Evolutionary conservation across 2,113 vertebrate genomes (phyloP), one percentile per base, ranked within the genome.

Genomic region (Coturnix japonica): DNA sequence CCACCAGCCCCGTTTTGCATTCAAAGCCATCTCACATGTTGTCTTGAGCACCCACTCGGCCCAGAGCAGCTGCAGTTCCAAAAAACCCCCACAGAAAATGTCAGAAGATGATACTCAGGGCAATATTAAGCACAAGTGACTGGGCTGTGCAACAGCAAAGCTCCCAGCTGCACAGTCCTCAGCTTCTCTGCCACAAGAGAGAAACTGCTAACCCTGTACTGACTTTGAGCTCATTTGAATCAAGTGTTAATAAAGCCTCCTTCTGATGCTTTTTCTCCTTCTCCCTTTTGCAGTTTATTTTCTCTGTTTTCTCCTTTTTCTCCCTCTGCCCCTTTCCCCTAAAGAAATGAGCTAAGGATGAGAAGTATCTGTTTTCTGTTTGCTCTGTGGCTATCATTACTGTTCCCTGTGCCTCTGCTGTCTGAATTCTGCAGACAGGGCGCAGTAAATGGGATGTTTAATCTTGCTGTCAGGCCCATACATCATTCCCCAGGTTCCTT

Each of bases 401-500:
- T 53, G 41, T 44, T 85, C 44, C 26, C 31, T 3, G 1, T 73
- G 79, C 66, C 71, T 81, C 65, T 11, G 0, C 49, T 85, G 39
- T 54, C 82, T 47, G 89, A 78, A 66, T 77, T 74, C 91, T 65
- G 75, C 75, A 90, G 79, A 46, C 89, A 65, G 78, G 57, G 61
- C 0, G 3, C 70, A 87, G 94, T 70, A 94, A 95, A 90, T 85
- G 89, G 75, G 83, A 75, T 92, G 92, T 92, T 95, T 92, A 87
- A 94, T 92, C 89, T 81, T 53, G 66, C 75, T 94, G 94, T 92
- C 92, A 95, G 89, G 83, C 56, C 61, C 79, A 87, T 94, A 63
- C 41, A 85, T 95, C 94, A 94, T 87, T 65, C 89, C 75, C 70
- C 44, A 53, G 35, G 61, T 79, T 90, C 86, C 89, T 95, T 66